A percentile compares a stretch with the other conserved stretches of the same genome.
Evolutionary conservation across 1,140 invertebrate genomes (phyloP).

Genomic region (Drosophila tropicalis): DNA sequence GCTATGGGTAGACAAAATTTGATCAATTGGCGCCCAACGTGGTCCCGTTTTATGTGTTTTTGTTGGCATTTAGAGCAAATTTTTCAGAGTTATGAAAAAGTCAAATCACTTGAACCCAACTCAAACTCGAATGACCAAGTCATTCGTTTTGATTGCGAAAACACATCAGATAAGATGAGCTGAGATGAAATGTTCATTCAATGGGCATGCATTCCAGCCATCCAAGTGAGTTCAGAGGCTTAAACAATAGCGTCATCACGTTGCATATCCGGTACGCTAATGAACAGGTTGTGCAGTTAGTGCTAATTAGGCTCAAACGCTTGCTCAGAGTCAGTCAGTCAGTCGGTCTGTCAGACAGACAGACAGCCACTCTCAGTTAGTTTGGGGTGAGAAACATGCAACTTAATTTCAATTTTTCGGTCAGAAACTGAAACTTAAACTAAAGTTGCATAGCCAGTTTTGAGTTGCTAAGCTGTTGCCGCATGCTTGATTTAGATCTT

Average conservation of each 20-base stretch:
- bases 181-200: conserved; percentile 19
- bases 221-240: conserved; percentile 25
- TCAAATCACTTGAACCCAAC: not conserved
- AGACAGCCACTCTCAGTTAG: conserved; percentile 19
- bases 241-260: conserved; percentile 73
- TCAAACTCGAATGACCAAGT: not conserved
- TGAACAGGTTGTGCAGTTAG: conserved; percentile 68
- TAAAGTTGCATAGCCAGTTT: conserved; percentile 71
- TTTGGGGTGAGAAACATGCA: conserved; percentile 58
- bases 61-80: conserved; percentile 7
- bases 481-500: conserved; percentile 63
- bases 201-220: conserved; percentile 29
- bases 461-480: conserved; percentile 10
- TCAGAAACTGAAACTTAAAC: conserved; percentile 37
- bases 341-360: conserved; percentile 17
- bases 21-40: conserved; percentile 2
- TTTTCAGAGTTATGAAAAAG: not conserved
- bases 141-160: conserved; percentile 13
- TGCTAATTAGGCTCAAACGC: conserved; percentile 64
- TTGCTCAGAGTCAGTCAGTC: conserved; percentile 14
- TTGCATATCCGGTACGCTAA: conserved; percentile 77
- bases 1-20: not conserved
- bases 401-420: conserved; percentile 55
- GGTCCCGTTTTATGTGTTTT: not conserved
- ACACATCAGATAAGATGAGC: not conserved